Percentiles rank a stretch among this genome's conserved stretches.
phyloP scores from a whole-genome alignment of 2,113 vertebrate species.

The Caranx melampygus region DNA sequence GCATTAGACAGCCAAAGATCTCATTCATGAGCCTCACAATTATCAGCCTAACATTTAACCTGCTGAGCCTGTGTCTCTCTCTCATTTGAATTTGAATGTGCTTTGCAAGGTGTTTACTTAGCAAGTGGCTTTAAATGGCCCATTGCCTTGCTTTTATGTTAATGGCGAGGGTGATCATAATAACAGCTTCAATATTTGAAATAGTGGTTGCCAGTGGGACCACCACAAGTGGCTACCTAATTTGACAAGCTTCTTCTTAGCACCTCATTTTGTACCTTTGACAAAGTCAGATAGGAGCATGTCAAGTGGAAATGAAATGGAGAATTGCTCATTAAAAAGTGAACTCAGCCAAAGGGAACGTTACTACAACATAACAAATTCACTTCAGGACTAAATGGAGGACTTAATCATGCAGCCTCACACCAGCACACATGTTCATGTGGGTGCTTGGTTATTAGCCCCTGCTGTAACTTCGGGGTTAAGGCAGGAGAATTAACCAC shows the following conservation, averaged over 20 bases:
- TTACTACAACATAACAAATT: conserved; percentile 58
- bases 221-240: conserved; percentile 68
- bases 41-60: background rate
- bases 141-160: conserved; percentile 47
- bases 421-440: conserved; percentile 28
- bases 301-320: conserved; percentile 70
- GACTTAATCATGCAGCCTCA: conserved; percentile 50
- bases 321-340: conserved; percentile 73
- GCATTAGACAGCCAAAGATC: conserved; percentile 3
- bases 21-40: background rate
- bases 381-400: conserved; percentile 53
- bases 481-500: conserved; percentile 24
- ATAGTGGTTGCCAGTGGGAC: conserved; percentile 35
- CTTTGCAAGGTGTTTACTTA: conserved; percentile 45
- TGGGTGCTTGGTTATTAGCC: conserved; percentile 16
- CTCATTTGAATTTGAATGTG: conserved; percentile 42
- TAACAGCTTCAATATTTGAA: conserved; percentile 61
- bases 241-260: conserved; percentile 62
- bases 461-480: conserved; percentile 14
- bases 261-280: conserved; percentile 64
- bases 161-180: conserved; percentile 52
- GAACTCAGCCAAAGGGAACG: conserved; percentile 59
- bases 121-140: conserved; percentile 38
- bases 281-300: conserved; percentile 59
- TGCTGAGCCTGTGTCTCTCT: conserved; percentile 1